Conservation (phyloP, 92 coral and sea anemone genomes). For the Palythoa caribaeorum region DNA sequence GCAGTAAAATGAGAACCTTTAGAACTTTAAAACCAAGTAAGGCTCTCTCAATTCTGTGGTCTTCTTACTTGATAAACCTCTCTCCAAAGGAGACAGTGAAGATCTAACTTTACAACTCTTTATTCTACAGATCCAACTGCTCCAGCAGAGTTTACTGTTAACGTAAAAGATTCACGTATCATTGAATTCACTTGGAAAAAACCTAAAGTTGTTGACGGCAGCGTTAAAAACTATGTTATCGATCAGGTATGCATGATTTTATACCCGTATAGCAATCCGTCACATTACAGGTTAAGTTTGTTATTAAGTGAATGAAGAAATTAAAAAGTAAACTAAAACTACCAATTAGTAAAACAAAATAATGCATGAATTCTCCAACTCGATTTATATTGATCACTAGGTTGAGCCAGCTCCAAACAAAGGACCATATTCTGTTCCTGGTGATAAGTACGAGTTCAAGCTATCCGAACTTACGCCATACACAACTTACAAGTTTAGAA, state of each 20-base stretch:
- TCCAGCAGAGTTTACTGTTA: constrained; percentile 16
- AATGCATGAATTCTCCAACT: neutral
- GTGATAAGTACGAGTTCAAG: neutral
- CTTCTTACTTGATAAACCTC: neutral
- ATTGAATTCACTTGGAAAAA: constrained; percentile 29
- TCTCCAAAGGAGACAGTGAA: neutral
- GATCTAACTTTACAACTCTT: neutral
- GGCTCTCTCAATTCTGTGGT: neutral
- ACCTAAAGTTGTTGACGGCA: constrained; percentile 22
- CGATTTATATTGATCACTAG: neutral
- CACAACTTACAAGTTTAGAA: constrained; percentile 10
- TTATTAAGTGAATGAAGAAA: too few relatives aligned
- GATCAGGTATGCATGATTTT: constrained; percentile 15
- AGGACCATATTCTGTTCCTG: constrained; percentile 30
- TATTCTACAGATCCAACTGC: constrained; percentile 20
- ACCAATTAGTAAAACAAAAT: neutral
- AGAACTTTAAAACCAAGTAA: constrained; percentile 16
- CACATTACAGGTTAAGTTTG: neutral
- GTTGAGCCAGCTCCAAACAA: constrained; percentile 35
- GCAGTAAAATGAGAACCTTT: neutral
- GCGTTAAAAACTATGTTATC: neutral
- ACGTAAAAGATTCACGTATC: neutral
- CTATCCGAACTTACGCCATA: constrained; percentile 17
- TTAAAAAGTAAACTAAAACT: neutral
- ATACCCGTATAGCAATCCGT: too few relatives aligned